A percentile compares a stretch with the other conserved stretches of the same genome.
Evolutionary conservation across 2,113 vertebrate species (phyloP).

Genomic region (Mungos mungo): DNA sequence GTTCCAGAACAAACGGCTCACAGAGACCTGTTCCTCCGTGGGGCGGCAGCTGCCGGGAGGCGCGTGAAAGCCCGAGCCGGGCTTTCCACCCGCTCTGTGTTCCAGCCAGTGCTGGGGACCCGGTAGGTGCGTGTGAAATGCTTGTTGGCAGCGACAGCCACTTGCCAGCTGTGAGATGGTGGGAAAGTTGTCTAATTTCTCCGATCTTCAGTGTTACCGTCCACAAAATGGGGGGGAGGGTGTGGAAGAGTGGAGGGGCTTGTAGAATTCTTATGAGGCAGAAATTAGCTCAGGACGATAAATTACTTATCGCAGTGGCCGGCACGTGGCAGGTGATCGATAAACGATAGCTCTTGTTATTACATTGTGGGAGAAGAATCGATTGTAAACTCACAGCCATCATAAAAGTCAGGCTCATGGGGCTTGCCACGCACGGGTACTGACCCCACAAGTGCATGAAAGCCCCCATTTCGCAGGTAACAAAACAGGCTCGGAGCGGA

Average conservation of each 20-base stretch:
- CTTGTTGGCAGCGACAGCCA: neutral
- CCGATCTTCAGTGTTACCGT: neutral
- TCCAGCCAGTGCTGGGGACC: neutral
- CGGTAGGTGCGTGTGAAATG: neutral
- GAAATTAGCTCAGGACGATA: neutral
- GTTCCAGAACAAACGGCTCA: neutral
- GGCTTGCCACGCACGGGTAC: neutral
- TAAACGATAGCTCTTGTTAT: neutral
- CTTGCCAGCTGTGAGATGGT: neutral
- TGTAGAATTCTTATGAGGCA: neutral
- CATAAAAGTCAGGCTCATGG: rapidly evolving
- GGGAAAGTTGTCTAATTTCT: neutral
- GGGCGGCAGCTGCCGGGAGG: neutral
- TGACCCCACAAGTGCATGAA: rapidly evolving
- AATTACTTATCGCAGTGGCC: neutral
- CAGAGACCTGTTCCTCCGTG: neutral
- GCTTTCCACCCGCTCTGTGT: neutral
- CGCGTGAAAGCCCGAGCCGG: neutral
- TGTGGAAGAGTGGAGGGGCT: neutral
- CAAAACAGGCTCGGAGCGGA: neutral
- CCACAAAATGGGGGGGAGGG: neutral
- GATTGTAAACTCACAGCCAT: rapidly evolving
- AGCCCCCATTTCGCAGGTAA: neutral
- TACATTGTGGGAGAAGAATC: neutral
- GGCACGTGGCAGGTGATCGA: neutral